A percentile compares a stretch with the other conserved stretches of the same genome.
Conservation (phyloP, 2,113 vertebrate genomes). For the Empidonax alnorum region DNA sequence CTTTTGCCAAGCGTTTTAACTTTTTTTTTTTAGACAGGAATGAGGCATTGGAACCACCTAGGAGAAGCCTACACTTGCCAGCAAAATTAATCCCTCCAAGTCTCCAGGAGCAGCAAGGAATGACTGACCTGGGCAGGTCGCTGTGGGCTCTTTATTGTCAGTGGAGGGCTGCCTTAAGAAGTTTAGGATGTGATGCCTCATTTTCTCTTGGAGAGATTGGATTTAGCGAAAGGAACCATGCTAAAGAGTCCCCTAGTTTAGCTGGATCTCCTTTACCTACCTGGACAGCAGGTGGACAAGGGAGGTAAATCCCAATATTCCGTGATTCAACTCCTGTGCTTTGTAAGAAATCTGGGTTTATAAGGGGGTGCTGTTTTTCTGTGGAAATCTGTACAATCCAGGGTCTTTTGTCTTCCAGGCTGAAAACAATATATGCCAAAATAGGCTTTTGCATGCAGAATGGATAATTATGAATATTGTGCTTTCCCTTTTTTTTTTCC, state of each 20-base stretch:
- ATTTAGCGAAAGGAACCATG: background rate
- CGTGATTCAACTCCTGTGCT: fast-evolving
- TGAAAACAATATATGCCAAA: background rate
- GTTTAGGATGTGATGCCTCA: background rate
- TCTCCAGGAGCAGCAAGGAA: background rate
- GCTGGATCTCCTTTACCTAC: background rate
- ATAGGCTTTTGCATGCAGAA: background rate
- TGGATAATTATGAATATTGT: background rate
- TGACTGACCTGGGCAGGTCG: background rate
- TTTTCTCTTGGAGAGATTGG: background rate
- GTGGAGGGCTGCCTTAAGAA: background rate
- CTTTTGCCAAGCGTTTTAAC: background rate
- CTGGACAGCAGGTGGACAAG: background rate
- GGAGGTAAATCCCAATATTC: background rate
- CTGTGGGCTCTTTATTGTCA: background rate
- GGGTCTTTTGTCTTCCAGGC: background rate
- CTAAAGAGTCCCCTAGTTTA: background rate
- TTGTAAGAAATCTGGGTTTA: background rate
- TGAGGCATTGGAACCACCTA: background rate
- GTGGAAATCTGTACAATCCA: background rate
- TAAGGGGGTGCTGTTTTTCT: background rate
- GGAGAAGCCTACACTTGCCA: background rate
- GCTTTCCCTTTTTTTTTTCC: background rate
- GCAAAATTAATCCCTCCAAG: fast-evolving
- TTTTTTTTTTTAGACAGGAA: background rate